A percentile compares a stretch with the other conserved stretches of the same genome.
phyloP scores from a whole-genome alignment of 2,888 invertebrate species.

The Siphlonurus alternatus region DNA sequence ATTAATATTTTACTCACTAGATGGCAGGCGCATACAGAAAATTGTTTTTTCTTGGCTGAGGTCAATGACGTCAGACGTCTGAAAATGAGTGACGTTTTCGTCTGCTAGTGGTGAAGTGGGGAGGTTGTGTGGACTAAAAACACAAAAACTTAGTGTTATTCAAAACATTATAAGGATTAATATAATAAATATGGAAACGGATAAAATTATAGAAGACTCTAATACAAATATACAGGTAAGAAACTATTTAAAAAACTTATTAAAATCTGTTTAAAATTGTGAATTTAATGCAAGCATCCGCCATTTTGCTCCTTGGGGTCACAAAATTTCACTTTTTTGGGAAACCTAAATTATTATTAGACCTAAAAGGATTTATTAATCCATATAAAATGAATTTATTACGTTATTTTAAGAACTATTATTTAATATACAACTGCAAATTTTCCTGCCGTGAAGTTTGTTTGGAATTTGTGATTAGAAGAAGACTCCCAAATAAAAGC shows the following conservation, averaged over 20 bases:
- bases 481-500: too few species aligned
- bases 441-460: too few species aligned
- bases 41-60: not conserved
- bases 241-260: not conserved
- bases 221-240: constrained; percentile 48
- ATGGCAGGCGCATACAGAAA: not conserved
- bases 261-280: not conserved
- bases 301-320: not conserved
- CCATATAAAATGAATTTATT: too few species aligned
- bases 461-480: too few species aligned
- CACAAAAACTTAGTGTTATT: constrained; percentile 8
- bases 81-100: constrained; percentile 11
- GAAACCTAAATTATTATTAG: not conserved
- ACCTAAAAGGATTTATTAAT: too few species aligned
- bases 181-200: constrained; percentile 83
- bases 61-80: not conserved
- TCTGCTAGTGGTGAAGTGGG: constrained; percentile 12
- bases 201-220: constrained; percentile 72
- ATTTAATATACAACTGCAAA: too few species aligned
- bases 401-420: too few species aligned
- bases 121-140: constrained; percentile 8
- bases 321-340: not conserved
- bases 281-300: not conserved
- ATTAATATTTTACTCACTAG: not conserved
- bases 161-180: constrained; percentile 10